Conservation (phyloP, 2,888 invertebrate genomes). For the Muschampia plurimacula region DNA sequence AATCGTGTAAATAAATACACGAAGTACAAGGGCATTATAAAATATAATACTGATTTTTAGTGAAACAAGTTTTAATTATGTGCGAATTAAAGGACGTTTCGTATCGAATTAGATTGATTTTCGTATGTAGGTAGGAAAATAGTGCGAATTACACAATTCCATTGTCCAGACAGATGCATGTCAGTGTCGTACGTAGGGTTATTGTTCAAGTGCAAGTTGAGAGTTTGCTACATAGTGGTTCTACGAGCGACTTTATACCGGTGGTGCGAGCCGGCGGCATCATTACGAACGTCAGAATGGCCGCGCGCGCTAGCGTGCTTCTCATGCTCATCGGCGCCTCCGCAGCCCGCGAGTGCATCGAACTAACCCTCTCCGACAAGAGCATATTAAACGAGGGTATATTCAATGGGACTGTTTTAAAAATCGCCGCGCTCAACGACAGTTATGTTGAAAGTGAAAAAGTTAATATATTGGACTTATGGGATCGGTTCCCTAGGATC, state of each 20-base stretch:
- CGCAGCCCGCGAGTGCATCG: slow-evolving; percentile 73
- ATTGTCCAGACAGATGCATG: slow-evolving; percentile 48
- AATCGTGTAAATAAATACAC: not conserved
- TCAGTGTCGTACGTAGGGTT: slow-evolving; percentile 51
- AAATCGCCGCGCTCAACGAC: slow-evolving; percentile 62
- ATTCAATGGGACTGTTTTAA: slow-evolving; percentile 69
- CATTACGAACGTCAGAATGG: slow-evolving; percentile 74
- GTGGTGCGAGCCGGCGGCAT: slow-evolving; percentile 52
- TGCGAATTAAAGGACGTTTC: not conserved
- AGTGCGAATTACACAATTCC: slow-evolving; percentile 46
- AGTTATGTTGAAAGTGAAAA: slow-evolving; percentile 59
- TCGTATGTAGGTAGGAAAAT: slow-evolving; percentile 14
- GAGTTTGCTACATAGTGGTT: slow-evolving; percentile 25
- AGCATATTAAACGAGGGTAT: slow-evolving; percentile 62
- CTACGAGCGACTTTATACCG: slow-evolving; percentile 42
- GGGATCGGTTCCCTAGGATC: slow-evolving; percentile 74
- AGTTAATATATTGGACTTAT: slow-evolving; percentile 68
- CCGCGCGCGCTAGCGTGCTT: slow-evolving; percentile 75
- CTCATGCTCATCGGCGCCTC: slow-evolving; percentile 55
- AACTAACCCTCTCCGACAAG: slow-evolving; percentile 69
- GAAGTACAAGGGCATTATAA: not conserved
- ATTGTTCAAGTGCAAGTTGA: slow-evolving; percentile 49
- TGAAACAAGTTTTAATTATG: not conserved
- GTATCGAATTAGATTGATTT: not conserved
- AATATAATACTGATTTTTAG: not conserved